Base-by-base conservation (phyloP, 2,888 invertebrate species). In the Drepanosiphum platanoidis region DNA sequence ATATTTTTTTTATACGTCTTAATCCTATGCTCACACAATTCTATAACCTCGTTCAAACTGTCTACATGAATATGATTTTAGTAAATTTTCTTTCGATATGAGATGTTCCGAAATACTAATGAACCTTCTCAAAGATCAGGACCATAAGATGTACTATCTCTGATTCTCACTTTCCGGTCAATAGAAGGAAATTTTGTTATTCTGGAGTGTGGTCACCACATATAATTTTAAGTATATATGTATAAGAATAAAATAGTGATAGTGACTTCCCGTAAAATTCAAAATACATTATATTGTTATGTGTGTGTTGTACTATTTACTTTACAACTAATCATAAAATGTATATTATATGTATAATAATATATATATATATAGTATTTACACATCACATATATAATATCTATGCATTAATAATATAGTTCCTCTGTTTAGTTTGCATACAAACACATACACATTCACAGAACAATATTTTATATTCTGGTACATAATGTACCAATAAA, bases 1-100 rank as follows among this genome's bases (percentile, higher is more conserved):
- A 15, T 82, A 72, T 32, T 13, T 71, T 79, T 39, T 78, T 64
- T 15, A 42, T 72, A 72, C 39, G 18, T 61, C n/a, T 79, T 68
- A 46, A 79, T 68, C 18, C 32, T 79, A 34, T 46, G 27, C 68
- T 79, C 34, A 13, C n/a, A 46, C 68, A 64, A 15, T 22, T 75
- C 36, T 46, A 32, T 46, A 39, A 22, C 52, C 22, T 52, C 42
- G 18, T 46, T 32, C 4, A 22, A 46, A 46, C 32, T 46, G 5
- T 22, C 27, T 27, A 5, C 27, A 30, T 64, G n/a, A 64, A 27
- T 3, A 27, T 27, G 13, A 13, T 64, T 30, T 13, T 64, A 64
- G 30, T 64, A 27, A 64, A 64, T 64, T 27, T 30, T 13, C 0
- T 30, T 27, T 64, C 27, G 30, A 1, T 27, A 27, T 27, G 3